Base-by-base conservation (phyloP, 2,113 vertebrate species). In the Nannobrachium achirus region DNA sequence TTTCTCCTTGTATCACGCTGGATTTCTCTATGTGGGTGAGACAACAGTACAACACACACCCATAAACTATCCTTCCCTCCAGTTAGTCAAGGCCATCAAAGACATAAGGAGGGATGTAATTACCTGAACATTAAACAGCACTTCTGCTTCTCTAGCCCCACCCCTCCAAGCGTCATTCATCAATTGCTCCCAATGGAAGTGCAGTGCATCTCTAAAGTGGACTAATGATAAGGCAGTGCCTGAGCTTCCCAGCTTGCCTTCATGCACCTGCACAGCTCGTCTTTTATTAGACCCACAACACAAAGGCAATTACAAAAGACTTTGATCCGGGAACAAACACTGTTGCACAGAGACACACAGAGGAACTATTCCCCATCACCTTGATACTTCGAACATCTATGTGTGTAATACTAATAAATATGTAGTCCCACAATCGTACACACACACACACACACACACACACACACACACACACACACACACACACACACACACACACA, bases 231-330 rank as follows among this genome's bases (percentile, higher is more conserved):
- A 83, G 79, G 82, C 76, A 75, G 73, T 48, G 58, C 59, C 58
- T 56, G 66, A 68, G 73, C 81, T 60, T 52, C 57, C 16, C 57
- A 45, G 57, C 1, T 60, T 19, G 14, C 1, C 25, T 13, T 10
- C 13, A 52, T 83, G 67, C 84, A 82, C 79, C 82, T 85, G 83
- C 76, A 77, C 44, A 11, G 42, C 70, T 73, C 61, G 70, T 63
- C 82, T 89, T 87, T 89, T 80, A 87, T 85, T 78, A 87, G 79
- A 80, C 77, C 73, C 66, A 52, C 10, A 72, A 88, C 84, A 87
- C 84, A 88, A 86, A 87, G 86, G 83, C 78, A 89, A 84, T 79
- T 83, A 86, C 73, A 59, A 55, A 63, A 78, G 66, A 83, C 80
- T 88, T 85, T 86, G 85, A 88, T 86, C 73, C 82, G 63, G 75